Base-by-base conservation (phyloP, 2,113 vertebrate species). In the Loxodonta africana region DNA sequence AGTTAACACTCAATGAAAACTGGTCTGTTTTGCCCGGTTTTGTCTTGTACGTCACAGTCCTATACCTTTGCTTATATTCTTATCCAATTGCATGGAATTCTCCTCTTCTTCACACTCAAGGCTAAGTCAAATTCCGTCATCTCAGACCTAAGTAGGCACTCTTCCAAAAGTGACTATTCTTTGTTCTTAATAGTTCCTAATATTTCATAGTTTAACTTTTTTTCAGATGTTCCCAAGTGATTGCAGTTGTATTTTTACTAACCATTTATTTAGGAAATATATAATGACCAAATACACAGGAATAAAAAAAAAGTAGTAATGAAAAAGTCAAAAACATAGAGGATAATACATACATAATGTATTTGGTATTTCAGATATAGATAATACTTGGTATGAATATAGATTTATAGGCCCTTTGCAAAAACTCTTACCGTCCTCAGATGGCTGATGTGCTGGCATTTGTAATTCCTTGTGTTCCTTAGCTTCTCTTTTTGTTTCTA, bases 401-500 rank as follows among this genome's bases (percentile, higher is more conserved):
- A 53, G 18, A 78, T 90, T 93, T 65, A 62, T 15, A 91, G 65
- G 12, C 20, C 11, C 8, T 4, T 85, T 63, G 69, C 80, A 69
- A 83, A 69, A 76, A 80, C 53, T 69, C 62, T 33, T 33, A 5
- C 33, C 73, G 26, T 69, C 20, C 21, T 93, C 57, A 53, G 25
- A 11, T 91, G 57, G 25, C 53, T 85, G 28, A 67, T 10, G 62
- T 11, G 25, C 7, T 30, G 3, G 4, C 23, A 44, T 77, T 86
- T 95, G 4, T 83, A 84, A 92, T 12, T 94, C 83, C 25, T 30
- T 92, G 44, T 44, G n/a, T 89, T 82, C 63, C 10, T 62, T 84
- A 77, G 12, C 26, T 89, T 86, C 53, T 95, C 12, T 94, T 90
- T 90, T 85, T 83, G 33, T 95, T 91, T 85, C 62, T 57, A 33